Base-by-base conservation (phyloP, 2,888 invertebrate species). In the Nudaria mundana region DNA sequence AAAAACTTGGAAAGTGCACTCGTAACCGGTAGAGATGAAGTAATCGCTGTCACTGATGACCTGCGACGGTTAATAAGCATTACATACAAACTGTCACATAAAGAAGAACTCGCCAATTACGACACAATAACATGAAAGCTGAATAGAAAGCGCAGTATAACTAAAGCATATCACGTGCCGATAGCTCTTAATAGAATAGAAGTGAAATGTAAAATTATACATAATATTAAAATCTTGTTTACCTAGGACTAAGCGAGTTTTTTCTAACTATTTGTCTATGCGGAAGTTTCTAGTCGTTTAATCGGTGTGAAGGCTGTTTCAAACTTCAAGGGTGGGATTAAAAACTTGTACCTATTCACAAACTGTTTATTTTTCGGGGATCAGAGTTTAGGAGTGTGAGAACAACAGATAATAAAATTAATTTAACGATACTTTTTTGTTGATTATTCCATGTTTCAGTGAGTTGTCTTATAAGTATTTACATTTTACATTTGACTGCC, bases 41-140 rank as follows among this genome's bases (percentile, higher is more conserved):
- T 80, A 84, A 85, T 64, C 74, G 36, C 76, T 63, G 70, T 81
- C 76, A 76, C 69, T 48, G 67, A 69, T 74, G 75, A 79, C 80
- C 83, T 74, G 76, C 70, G 73, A 76, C 69, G 65, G 54, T 71
- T 71, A 59, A 60, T 63, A 62, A 64, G 57, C 67, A 79, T 79
- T 83, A 81, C 78, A 76, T 74, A 71, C 70, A 73, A 44, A 41
- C 36, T 51, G 56, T 44, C 59, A 46, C 35, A 55, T 28, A 72
- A 69, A 71, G 66, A 71, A 69, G 66, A 67, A 70, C 64, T 70
- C 53, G 66, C 71, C 61, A 77, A 80, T 85, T 81, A 81, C 80
- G 82, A 81, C 77, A 87, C 81, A 77, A 78, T 74, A 71, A 63
- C 76, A 81, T 68, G 83, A 86, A 85, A 86, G 81, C 75, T 68